Conservation (phyloP, 2,113 vertebrate species). For the Pampusana beccarii region DNA sequence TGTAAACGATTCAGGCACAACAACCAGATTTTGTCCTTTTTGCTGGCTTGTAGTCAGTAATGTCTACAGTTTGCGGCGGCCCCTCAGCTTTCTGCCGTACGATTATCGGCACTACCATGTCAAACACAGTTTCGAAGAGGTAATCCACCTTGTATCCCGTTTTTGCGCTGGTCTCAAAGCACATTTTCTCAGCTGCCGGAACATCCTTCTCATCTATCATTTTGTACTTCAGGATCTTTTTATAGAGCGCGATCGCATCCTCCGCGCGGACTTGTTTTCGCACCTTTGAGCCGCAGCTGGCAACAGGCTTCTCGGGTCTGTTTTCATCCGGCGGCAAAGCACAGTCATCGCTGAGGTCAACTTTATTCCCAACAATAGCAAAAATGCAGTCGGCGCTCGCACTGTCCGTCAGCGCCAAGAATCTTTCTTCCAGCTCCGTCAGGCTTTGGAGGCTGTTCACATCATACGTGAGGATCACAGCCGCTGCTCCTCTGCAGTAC, state of each 20-base stretch:
- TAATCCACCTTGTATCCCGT: constrained; percentile 90
- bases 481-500: constrained; percentile 93
- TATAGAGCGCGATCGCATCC: constrained; percentile 87
- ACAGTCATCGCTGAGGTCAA: constrained; percentile 82
- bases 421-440: constrained; percentile 91
- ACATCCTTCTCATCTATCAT: constrained; percentile 85
- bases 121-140: constrained; percentile 92
- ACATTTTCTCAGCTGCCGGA: constrained; percentile 89
- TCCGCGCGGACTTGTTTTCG: constrained; percentile 83
- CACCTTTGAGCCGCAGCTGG: constrained; percentile 47
- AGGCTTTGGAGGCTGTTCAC: constrained; percentile 91
- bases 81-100: constrained; percentile 82
- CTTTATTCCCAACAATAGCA: constrained; percentile 93
- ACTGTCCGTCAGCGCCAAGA: constrained; percentile 92
- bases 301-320: not conserved
- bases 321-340: constrained; percentile 16
- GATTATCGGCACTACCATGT: constrained; percentile 88
- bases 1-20: constrained; percentile 51
- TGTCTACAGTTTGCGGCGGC: constrained; percentile 82
- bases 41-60: constrained; percentile 74
- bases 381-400: constrained; percentile 92
- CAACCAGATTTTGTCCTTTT: constrained; percentile 73
- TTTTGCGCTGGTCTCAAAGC: constrained; percentile 97
- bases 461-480: constrained; percentile 92
- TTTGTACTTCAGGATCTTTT: constrained; percentile 88